These are phyloP conservation scores for Semaprochilodus insignis DNA, from an alignment of 2,797 vertebrate species.

Conservation along the genomic window DNA sequence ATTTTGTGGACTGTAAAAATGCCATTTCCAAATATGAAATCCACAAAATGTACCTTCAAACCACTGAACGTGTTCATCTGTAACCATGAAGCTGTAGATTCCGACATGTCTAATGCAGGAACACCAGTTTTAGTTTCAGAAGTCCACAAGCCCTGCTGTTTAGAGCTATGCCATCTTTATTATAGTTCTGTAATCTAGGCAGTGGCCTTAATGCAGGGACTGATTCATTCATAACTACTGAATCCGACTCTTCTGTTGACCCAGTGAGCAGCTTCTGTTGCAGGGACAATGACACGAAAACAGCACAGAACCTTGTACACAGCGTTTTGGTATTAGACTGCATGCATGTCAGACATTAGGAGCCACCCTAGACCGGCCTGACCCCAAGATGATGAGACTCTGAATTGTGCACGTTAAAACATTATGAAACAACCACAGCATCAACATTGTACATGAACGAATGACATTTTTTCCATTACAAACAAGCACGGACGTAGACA, in stretches of 20 bases:
- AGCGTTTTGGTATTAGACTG: slow-evolving; percentile 61
- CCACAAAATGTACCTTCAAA: neutral
- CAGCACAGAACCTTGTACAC: slow-evolving; percentile 52
- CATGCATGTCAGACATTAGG: slow-evolving; percentile 70
- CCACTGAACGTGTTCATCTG: neutral
- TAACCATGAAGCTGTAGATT: too few relatives aligned
- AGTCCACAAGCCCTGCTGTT: neutral
- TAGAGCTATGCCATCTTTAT: neutral
- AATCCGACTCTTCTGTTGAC: slow-evolving; percentile 53
- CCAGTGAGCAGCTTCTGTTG: slow-evolving; percentile 73
- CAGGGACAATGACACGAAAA: slow-evolving; percentile 69
- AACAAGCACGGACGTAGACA: slow-evolving; percentile 56
- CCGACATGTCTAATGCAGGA: neutral
- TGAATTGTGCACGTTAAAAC: slow-evolving; percentile 66
- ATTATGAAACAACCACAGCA: slow-evolving; percentile 55
- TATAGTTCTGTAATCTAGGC: neutral
- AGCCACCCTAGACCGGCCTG: slow-evolving; percentile 67
- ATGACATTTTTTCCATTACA: slow-evolving; percentile 55
- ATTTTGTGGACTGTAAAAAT: neutral
- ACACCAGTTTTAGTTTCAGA: neutral
- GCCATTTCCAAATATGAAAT: too few relatives aligned
- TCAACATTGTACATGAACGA: slow-evolving; percentile 47
- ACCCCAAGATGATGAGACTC: slow-evolving; percentile 59
- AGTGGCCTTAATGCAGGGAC: slow-evolving; percentile 8
- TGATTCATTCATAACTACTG: slow-evolving; percentile 7